Evolutionary conservation across 2,797 vertebrate species (phyloP).

Genomic region (Clarias pachynema): DNA sequence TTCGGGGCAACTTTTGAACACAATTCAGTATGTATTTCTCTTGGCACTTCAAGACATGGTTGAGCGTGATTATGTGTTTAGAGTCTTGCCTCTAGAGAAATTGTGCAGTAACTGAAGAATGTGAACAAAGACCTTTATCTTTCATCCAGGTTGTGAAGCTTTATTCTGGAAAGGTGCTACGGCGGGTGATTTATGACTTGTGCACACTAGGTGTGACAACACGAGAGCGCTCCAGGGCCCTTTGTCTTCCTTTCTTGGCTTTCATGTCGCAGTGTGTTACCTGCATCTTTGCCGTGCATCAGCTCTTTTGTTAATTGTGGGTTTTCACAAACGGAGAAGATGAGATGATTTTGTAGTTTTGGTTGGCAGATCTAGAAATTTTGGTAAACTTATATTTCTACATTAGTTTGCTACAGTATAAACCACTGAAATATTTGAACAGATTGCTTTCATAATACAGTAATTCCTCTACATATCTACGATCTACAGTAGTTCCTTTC

Average conservation of each 20-base stretch:
- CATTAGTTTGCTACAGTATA: conserved; percentile 14
- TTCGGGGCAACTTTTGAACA: neutral
- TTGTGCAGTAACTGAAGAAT: conserved; percentile 29
- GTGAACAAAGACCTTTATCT: conserved; percentile 41
- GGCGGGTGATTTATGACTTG: conserved; percentile 52
- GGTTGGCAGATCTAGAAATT: neutral
- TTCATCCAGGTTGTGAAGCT: conserved; percentile 41
- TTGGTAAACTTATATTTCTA: neutral
- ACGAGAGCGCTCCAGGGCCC: conserved; percentile 25
- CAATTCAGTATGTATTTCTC: neutral
- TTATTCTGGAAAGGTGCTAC: conserved; percentile 25
- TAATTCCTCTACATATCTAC: no score
- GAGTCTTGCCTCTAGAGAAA: conserved; percentile 5
- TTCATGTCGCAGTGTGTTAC: neutral
- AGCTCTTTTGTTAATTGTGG: conserved; percentile 28
- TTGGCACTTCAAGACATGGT: conserved; percentile 6
- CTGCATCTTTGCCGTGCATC: neutral
- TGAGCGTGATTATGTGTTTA: conserved; percentile 20
- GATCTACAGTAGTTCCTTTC: no score
- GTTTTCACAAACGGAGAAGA: neutral
- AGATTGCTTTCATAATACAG: neutral
- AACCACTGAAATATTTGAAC: neutral
- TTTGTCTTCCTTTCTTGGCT: conserved; percentile 6
- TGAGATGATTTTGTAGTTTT: neutral
- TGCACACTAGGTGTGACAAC: conserved; percentile 36